Evolutionary conservation across 2,888 invertebrate species (phyloP), one percentile per base, ranked within the genome.

Genomic region (Liodrosophila aerea): DNA sequence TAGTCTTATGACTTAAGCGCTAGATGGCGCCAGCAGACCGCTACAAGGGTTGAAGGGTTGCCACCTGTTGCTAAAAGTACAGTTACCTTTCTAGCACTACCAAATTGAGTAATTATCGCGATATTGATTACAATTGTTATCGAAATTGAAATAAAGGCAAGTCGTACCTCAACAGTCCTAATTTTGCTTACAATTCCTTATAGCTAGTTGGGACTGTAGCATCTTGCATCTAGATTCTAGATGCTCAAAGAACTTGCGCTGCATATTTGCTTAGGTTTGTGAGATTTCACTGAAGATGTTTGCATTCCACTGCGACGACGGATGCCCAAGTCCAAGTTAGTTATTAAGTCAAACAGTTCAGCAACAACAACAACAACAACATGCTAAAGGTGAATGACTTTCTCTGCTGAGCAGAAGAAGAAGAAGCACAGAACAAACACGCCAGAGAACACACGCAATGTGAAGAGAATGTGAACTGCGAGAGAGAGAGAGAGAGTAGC

Each of bases 361-460:
- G n/a, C n/a, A n/a, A n/a, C n/a, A n/a, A n/a, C n/a, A n/a, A n/a
- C n/a, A n/a, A n/a, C 76, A 65, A 56, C 34, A 40, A 43, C 16
- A 13, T 40, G 62, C 68, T 50, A 84, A 85, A 82, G 76, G 73
- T 73, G 71, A 69, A 82, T 78, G 78, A 80, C 81, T 81, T 69
- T 77, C 82, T 77, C 82, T 70, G 40, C 33, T 16, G 29, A 34
- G 36, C 34, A 52, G 39, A 49, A 52, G 45, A 52, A 53, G 36
- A 40, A 41, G 31, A 22, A 22, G 22, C 2, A 49, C 33, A 49
- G 44, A 33, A 57, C 61, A 49, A 64, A 70, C 11, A 53, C 50
- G 12, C 36, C 22, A 39, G 30, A 13, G 9, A 12, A 40, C 22
- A 44, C 22, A 37, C 29, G 18, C 7, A 22, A 40, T 13, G 13